Conservation (phyloP, 2,797 vertebrate species). For the Alauda arvensis region DNA sequence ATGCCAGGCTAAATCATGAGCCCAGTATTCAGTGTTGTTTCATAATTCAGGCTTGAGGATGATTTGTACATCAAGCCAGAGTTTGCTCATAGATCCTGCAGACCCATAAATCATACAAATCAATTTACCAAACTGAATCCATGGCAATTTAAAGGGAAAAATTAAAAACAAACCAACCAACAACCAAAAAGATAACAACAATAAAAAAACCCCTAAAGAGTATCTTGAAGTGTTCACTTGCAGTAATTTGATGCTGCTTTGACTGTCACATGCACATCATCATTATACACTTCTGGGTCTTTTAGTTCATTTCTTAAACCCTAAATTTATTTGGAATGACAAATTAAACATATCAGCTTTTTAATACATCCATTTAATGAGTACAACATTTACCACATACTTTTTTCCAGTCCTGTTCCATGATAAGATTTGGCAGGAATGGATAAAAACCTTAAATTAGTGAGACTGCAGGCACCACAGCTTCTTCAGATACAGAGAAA, state of each 20-base stretch:
- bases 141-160: neutral
- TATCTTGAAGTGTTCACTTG: neutral
- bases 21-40: neutral
- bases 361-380: neutral
- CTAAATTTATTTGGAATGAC: neutral
- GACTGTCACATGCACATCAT: neutral
- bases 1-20: neutral
- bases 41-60: neutral
- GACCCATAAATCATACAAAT: neutral
- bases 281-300: neutral
- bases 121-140: neutral
- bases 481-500: neutral
- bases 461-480: neutral
- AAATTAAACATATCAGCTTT: neutral
- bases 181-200: neutral
- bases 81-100: neutral
- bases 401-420: neutral
- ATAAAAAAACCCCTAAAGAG: neutral
- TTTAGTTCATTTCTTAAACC: neutral
- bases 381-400: neutral
- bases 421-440: neutral
- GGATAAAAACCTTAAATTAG: neutral
- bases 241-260: neutral
- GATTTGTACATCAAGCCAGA: neutral
- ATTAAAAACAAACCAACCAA: neutral